Evolutionary conservation across 2,888 invertebrate species (phyloP).

Genomic region (Drosophila pegasa): DNA sequence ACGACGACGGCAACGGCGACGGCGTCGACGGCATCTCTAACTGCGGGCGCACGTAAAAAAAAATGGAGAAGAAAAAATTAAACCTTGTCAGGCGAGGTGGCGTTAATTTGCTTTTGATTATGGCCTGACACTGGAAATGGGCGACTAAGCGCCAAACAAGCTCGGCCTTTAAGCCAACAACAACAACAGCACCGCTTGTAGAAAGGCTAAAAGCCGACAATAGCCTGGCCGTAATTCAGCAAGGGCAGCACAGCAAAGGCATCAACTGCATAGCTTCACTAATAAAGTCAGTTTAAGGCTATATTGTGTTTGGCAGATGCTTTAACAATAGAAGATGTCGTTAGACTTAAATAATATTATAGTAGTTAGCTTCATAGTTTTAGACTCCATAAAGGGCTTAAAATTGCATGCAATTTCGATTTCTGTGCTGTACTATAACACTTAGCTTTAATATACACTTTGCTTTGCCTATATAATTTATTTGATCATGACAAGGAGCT

Average conservation of each 20-base stretch:
- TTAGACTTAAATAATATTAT: too few relatives aligned
- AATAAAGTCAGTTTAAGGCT: background rate
- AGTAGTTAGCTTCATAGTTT: too few relatives aligned
- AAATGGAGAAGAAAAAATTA: slow-evolving; percentile 37
- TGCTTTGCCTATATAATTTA: too few relatives aligned
- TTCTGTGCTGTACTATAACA: too few relatives aligned
- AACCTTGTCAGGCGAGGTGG: slow-evolving; percentile 54
- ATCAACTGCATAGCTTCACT: background rate
- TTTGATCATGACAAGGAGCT: too few relatives aligned
- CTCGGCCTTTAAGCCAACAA: slow-evolving; percentile 27
- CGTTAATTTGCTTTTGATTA: slow-evolving; percentile 78
- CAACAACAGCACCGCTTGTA: background rate
- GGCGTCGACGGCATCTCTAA: slow-evolving; percentile 2
- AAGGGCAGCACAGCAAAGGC: background rate
- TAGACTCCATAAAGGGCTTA: too few relatives aligned
- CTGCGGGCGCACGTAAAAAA: slow-evolving; percentile 36
- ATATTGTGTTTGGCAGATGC: background rate
- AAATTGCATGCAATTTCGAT: too few relatives aligned
- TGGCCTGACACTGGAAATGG: slow-evolving; percentile 60
- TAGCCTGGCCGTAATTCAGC: slow-evolving; percentile 3
- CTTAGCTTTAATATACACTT: too few relatives aligned
- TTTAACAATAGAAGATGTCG: too few relatives aligned
- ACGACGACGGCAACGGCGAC: background rate
- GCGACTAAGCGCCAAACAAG: slow-evolving; percentile 48
- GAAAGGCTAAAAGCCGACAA: slow-evolving; percentile 9